phyloP scores from a whole-genome alignment of 2,797 vertebrate species.

The Myotis planiceps region DNA sequence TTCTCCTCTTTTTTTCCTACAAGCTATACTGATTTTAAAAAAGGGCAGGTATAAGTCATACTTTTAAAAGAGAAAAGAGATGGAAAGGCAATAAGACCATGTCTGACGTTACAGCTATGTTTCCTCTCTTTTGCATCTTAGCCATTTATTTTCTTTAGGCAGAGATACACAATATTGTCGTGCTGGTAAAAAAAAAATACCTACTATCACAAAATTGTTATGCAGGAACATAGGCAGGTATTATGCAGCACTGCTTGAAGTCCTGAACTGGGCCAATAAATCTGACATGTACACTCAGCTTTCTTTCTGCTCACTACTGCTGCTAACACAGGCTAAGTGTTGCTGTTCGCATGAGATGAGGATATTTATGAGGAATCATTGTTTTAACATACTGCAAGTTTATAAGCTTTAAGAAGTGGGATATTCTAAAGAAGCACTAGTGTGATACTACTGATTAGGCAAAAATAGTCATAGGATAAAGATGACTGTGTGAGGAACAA shows the following conservation, averaged over 20 bases:
- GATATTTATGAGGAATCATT: background rate
- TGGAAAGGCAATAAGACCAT: background rate
- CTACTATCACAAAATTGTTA: background rate
- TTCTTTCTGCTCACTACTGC: background rate
- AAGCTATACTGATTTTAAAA: background rate
- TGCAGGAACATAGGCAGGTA: background rate
- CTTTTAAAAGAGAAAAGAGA: background rate
- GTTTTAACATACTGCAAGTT: background rate
- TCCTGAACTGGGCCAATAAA: background rate
- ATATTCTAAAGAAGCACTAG: background rate
- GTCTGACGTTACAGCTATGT: background rate
- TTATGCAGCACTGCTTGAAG: background rate
- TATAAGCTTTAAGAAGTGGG: background rate
- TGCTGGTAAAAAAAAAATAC: background rate
- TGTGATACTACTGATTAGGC: background rate
- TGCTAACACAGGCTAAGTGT: background rate
- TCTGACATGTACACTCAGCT: background rate
- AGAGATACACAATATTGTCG: background rate
- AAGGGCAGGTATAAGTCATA: background rate
- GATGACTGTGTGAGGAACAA: background rate
- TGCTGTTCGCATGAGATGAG: background rate
- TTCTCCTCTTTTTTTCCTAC: background rate
- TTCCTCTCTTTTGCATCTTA: slow-evolving; percentile 7
- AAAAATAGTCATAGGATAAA: background rate
- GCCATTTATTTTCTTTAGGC: background rate